Conservation (phyloP, 2,888 invertebrate species). For the Standfussiana lucernea region DNA sequence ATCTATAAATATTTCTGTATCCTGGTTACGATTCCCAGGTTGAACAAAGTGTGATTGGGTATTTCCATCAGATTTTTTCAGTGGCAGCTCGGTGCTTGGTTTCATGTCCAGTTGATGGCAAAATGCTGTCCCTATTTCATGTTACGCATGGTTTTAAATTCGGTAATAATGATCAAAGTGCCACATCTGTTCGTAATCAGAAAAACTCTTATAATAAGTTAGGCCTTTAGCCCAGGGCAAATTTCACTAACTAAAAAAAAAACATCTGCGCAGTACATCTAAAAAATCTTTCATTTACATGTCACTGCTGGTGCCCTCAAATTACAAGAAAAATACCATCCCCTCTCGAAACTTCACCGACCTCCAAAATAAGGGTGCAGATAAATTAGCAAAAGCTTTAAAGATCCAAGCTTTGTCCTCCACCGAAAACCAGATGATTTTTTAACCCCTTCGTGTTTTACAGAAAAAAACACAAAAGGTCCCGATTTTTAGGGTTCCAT, state of each 20-base stretch:
- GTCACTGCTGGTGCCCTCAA: not conserved
- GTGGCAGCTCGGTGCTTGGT: not conserved
- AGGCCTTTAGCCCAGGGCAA: too few species aligned
- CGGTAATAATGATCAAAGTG: not conserved
- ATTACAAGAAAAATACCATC: slow-evolving; percentile 34
- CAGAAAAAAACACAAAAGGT: slow-evolving; percentile 43
- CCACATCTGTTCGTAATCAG: not conserved
- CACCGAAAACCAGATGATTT: slow-evolving; percentile 32
- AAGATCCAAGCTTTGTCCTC: slow-evolving; percentile 12
- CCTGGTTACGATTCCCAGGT: not conserved
- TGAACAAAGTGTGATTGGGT: not conserved
- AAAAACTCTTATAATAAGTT: not conserved
- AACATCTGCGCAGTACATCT: too few species aligned
- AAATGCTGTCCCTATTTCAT: not conserved
- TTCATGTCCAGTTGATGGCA: not conserved
- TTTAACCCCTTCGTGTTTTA: slow-evolving; percentile 43
- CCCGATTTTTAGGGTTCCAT: not conserved
- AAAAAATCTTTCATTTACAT: too few species aligned
- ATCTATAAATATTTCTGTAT: not conserved
- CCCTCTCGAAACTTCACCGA: slow-evolving; percentile 25
- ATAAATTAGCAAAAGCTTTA: slow-evolving; percentile 43
- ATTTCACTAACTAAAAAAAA: too few species aligned
- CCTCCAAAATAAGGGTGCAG: slow-evolving; percentile 28
- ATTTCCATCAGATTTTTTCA: not conserved
- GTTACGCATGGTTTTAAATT: not conserved